Base-by-base conservation (phyloP, 2,113 vertebrate genomes). In the Trematomus loennbergii region DNA sequence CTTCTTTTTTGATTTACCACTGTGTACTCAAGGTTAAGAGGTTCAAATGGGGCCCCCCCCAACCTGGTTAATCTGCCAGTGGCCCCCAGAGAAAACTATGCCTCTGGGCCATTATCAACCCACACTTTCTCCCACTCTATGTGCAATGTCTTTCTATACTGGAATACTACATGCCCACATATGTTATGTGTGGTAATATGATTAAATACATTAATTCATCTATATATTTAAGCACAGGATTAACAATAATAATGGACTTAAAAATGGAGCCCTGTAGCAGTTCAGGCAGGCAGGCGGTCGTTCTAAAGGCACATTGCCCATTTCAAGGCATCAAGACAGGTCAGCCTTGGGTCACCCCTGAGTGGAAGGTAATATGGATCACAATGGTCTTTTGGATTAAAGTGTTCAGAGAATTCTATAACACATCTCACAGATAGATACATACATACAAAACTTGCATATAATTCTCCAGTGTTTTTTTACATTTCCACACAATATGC, bases 401-500 rank as follows among this genome's bases (percentile, higher is more conserved):
- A 36, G 36, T 36, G 36, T 36, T 36, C 36, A 36, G 36, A 36
- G 7, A 36, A 6, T 36, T 36, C 36, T 6, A 36, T 36, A 36
- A 36, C 36, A 36, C 36, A 36, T 36, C 36, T 36, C 7, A 36
- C 36, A 36, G 36, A 6, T 36, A 36, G 36, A 6, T 36, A 36
- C 36, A 36, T 36, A 36, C 25, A 25, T 25, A 25, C 25, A 25
- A 2, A 25, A 36, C 36, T 36, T 36, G 36, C 36, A 36, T 36
- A 36, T 36, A 2, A 7, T 36, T 36, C 36, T 25, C 36, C 36
- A 36, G 36, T 36, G 36, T 20, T 29, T 60, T 0, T 12, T 50
- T 36, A 64, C 12, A 70, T 60, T 77, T 61, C 57, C 33, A 69
- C 40, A 69, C 58, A 58, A 22, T 66, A 74, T 48, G 3, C 8